phyloP scores from a whole-genome alignment of 1,140 invertebrate species.

The Chlorops oryzae region DNA sequence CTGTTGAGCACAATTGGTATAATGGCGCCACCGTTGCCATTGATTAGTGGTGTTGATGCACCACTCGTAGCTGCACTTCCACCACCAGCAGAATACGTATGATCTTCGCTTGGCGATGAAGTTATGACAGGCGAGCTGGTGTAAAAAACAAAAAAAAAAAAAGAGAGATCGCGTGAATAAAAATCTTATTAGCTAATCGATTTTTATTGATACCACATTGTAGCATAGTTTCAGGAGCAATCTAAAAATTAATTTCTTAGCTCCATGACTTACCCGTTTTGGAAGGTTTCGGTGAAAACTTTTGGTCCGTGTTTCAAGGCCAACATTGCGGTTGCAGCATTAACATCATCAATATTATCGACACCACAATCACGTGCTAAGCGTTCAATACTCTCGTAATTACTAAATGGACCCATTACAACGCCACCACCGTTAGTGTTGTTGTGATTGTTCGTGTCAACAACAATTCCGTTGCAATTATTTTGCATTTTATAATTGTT shows the following conservation, averaged over 20 bases:
- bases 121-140: conserved; percentile 60
- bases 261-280: conserved; percentile 36
- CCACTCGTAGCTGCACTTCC: conserved; percentile 35
- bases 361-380: conserved; percentile 41
- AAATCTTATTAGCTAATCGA: background rate
- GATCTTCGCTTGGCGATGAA: conserved; percentile 69
- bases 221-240: background rate
- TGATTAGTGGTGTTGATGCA: conserved; percentile 32
- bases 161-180: background rate
- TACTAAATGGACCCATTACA: conserved; percentile 23
- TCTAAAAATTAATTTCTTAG: background rate
- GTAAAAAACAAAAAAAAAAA: conserved; percentile 2
- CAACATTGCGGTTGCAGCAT: conserved; percentile 76
- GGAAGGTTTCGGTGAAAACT: conserved; percentile 40
- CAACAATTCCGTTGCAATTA: no score
- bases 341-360: conserved; percentile 63
- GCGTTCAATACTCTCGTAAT: conserved; percentile 30
- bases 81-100: conserved; percentile 62
- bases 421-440: conserved; percentile 9
- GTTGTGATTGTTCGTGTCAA: conserved; percentile 6
- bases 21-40: conserved; percentile 3
- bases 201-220: background rate
- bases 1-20: conserved; percentile 25
- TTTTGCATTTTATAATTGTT: conserved; percentile 20
- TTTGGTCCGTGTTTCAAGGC: conserved; percentile 68